Evolutionary conservation across 2,797 vertebrate genomes (phyloP).

Genomic region (Furcifer pardalis): DNA sequence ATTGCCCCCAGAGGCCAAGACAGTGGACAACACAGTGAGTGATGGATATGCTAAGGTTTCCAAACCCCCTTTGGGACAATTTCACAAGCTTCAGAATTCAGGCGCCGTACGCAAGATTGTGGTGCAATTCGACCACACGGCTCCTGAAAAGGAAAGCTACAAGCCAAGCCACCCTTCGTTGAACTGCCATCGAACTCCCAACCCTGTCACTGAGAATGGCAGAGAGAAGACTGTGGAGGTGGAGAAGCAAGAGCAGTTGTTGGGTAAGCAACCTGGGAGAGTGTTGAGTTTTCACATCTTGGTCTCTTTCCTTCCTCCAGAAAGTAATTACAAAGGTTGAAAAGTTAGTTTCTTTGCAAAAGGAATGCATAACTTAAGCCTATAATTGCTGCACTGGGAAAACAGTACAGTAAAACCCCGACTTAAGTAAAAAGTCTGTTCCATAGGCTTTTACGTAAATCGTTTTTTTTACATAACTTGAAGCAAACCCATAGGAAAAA

Average conservation of each 20-base stretch:
- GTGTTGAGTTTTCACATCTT: too few species aligned
- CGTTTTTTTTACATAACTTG: too few species aligned
- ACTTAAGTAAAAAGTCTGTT: too few species aligned
- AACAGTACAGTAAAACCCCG: too few species aligned
- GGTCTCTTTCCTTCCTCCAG: too few species aligned
- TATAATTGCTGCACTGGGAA: too few species aligned
- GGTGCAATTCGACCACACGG: background rate
- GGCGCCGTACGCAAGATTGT: conserved; percentile 28
- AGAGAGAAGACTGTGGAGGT: background rate
- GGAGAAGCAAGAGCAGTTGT: background rate
- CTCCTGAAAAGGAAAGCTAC: background rate
- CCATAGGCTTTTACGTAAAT: too few species aligned
- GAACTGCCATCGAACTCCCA: background rate
- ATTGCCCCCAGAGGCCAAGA: background rate
- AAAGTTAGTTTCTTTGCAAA: too few species aligned
- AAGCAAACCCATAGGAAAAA: too few species aligned
- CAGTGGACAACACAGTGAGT: background rate
- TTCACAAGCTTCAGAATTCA: conserved; percentile 16
- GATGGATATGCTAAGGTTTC: background rate
- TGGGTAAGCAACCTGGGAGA: background rate
- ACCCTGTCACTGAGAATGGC: background rate
- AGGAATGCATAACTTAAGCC: too few species aligned
- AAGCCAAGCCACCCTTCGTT: background rate
- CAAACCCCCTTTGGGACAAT: background rate
- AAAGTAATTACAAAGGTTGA: too few species aligned